Evolutionary conservation across 2,888 invertebrate genomes (phyloP), one percentile per base, ranked within the genome.

Genomic region (Pomacea canaliculata): DNA sequence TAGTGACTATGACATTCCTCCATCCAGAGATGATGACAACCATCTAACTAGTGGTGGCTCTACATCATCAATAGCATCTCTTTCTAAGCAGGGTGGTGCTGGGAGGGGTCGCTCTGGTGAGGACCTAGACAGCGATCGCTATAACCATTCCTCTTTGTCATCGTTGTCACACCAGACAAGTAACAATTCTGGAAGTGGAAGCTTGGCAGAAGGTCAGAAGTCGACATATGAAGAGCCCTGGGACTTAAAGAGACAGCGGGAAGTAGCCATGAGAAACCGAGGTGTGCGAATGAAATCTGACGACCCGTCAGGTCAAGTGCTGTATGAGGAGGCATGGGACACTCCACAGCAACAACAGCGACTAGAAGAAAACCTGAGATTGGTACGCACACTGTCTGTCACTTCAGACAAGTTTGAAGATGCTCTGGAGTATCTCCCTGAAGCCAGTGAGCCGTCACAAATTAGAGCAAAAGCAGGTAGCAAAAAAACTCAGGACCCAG

Each of bases 311-410:
- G 51, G 51, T 16, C 51, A 56, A 10, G 51, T 16, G 16, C 18
- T 80, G 19, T 88, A 87, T 74, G 87, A 87, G 69, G 85, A 86
- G 56, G 85, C 88, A 1, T 87, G 87, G 87, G 87, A 88, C 77
- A 82, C 81, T 68, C 80, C 81, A n/a, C 78, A 81, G 65, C 86
- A 85, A 70, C 88, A 88, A 72, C 80, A 79, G 49, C 79, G 85
- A 60, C 81, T 89, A 67, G 88, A 88, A 76, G 84, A 87, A 65
- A 85, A 83, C 60, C 73, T 89, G 49, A 82, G 82, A 67, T 82
- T 84, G 63, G 83, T 84, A 37, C 65, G 78, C 56, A 80, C 71
- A 23, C 9, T 76, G 56, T 80, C 80, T 19, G 37, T 62, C 27
- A 60, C 68, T n/a, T 74, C 74, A 0, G 71, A 76, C 60, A 76